Conservation (phyloP, 37 sponge, comb jelly and placozoan genomes). For the Beroe forskalii region DNA sequence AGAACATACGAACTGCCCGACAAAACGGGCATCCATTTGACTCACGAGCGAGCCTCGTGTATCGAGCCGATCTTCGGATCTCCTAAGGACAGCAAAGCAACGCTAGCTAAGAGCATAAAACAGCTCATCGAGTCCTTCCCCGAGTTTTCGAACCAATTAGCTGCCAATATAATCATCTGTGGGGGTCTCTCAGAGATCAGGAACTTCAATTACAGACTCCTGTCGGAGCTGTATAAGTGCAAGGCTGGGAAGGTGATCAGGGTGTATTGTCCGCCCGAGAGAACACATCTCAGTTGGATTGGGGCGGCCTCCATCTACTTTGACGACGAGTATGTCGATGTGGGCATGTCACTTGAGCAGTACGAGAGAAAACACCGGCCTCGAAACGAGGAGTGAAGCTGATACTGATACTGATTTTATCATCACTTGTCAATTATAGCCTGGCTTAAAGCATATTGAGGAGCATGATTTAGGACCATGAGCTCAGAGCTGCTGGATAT, state of each 20-base stretch:
- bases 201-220: slow-evolving; percentile 35
- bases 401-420: no score
- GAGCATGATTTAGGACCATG: no score
- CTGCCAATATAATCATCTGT: neutral
- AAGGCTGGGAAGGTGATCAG: slow-evolving; percentile 1
- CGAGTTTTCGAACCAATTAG: neutral
- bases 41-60: neutral
- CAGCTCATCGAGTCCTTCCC: neutral
- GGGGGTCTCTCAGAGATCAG: neutral
- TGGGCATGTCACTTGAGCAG: slow-evolving; percentile 16
- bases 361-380: slow-evolving; percentile 19
- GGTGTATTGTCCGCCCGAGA: slow-evolving; percentile 1
- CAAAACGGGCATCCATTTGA: neutral
- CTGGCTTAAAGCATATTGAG: no score
- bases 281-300: neutral
- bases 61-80: slow-evolving; percentile 15
- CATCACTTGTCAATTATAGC: no score
- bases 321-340: slow-evolving; percentile 33
- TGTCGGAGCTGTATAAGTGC: slow-evolving; percentile 24
- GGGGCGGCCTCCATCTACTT: slow-evolving; percentile 22
- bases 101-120: neutral
- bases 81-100: neutral
- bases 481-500: no score
- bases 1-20: neutral
- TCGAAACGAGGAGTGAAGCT: no score